Base-by-base conservation (phyloP, 64 coral and sea anemone species). In the Exaiptasia diaphana region DNA sequence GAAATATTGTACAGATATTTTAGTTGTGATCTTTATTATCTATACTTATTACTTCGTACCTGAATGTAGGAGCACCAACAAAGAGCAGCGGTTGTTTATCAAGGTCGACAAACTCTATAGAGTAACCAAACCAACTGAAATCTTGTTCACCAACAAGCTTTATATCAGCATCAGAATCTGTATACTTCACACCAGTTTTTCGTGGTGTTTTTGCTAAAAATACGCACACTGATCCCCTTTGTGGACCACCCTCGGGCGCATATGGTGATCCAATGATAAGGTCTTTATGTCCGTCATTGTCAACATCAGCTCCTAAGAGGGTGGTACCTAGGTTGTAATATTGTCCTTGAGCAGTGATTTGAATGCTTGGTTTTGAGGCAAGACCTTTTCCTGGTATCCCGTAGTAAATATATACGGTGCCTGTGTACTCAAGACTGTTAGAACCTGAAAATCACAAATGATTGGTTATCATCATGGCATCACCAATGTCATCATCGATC, bases 91-190 rank as follows among this genome's bases (percentile, higher is more conserved):
- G 64, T 30, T 73, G 83, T 26, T 60, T 75, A 23, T 38, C 81
- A 49, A 17, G 61, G 36, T 76, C 35, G 9, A 83, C 74, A 50
- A 50, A 29, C 24, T 21, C 62, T 36, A 93, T 25, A 2, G 84
- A 85, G 71, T 88, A 74, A 85, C 95, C 95, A 92, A 99, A 99
- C 95, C 95, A 99, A 26, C 95, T 89, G 58, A 92, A 99, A 42
- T 99, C 80, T 53, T 99, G 95, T 58, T 93, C 49, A 37, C 95
- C 95, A 63, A 48, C 64, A 21, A 56, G 36, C 17, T 70, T 60
- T 90, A 71, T 89, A 74, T 99, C 84, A 71, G 67, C 77, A 25
- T 93, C 49, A 50, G 67, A 33, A 38, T 88, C 79, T 20, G 61
- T 73, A 8, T 78, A 27, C 43, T 75, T 53, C 34, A 41, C 52